A percentile compares a stretch with the other conserved stretches of the same genome.
phyloP scores from a whole-genome alignment of 2,113 vertebrate genomes.

The Lampris megalopsis region DNA sequence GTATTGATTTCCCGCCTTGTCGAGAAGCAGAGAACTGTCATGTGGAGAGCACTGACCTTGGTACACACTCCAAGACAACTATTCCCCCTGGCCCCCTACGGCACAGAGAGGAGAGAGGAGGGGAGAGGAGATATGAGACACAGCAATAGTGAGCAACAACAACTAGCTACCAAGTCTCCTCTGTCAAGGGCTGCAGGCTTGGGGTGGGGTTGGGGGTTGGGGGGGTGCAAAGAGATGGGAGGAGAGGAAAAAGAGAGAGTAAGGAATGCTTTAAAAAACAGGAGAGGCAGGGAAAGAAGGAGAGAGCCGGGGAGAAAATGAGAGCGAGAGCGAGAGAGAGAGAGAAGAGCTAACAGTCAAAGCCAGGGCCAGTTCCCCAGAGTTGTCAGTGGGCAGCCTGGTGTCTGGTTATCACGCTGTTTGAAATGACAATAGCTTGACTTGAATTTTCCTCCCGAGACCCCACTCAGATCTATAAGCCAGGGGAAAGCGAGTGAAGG shows the following conservation, averaged over 20 bases:
- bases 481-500: constrained; percentile 24
- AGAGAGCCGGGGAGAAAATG: constrained; percentile 83
- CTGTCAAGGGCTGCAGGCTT: neutral
- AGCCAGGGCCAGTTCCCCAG: constrained; percentile 80
- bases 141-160: constrained; percentile 81
- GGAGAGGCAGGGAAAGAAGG: constrained; percentile 36
- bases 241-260: constrained; percentile 1
- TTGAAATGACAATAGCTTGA: constrained; percentile 89
- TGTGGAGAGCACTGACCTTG: constrained; percentile 95
- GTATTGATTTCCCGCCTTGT: constrained; percentile 99
- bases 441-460: constrained; percentile 83
- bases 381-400: constrained; percentile 77
- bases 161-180: constrained; percentile 57
- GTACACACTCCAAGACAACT: constrained; percentile 91
- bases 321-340: constrained; percentile 81
- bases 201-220: neutral
- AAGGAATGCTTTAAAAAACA: constrained; percentile 2
- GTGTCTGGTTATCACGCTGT: constrained; percentile 85
- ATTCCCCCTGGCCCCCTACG: constrained; percentile 87
- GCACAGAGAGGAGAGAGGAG: constrained; percentile 66
- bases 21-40: constrained; percentile 97
- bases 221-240: constrained; percentile 5
- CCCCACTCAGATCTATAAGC: constrained; percentile 79
- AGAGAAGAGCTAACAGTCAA: constrained; percentile 73
- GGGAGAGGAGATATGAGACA: constrained; percentile 87